Evolutionary conservation across 2,888 invertebrate genomes (phyloP).

Genomic region (Thelaira solivaga): DNA sequence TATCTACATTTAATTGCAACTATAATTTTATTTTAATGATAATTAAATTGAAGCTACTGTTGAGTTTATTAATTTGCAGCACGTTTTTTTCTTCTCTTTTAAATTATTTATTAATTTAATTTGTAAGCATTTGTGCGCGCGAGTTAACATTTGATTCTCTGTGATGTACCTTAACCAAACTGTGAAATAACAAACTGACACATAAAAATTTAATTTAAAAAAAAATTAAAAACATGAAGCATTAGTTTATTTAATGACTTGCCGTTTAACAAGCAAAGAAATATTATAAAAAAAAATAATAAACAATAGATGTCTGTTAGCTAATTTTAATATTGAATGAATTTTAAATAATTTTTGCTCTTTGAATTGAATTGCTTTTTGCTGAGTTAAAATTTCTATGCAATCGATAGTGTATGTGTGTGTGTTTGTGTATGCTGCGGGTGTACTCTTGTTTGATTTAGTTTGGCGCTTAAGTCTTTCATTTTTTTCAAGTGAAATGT

Average conservation of each 20-base stretch:
- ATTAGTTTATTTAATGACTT: too few species aligned
- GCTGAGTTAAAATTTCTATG: too few species aligned
- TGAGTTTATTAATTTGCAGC: slow-evolving; percentile 26
- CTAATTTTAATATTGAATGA: slow-evolving; percentile 12
- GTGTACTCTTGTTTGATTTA: slow-evolving; percentile 37
- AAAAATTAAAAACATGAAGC: neutral
- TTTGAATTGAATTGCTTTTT: neutral
- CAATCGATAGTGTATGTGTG: neutral
- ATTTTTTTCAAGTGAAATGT: slow-evolving; percentile 55
- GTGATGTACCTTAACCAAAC: slow-evolving; percentile 40
- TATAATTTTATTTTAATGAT: neutral
- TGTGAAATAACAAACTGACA: slow-evolving; percentile 3
- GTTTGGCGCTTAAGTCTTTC: slow-evolving; percentile 72
- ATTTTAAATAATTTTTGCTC: neutral
- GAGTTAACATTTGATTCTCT: slow-evolving; percentile 6
- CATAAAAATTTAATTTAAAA: slow-evolving; percentile 8
- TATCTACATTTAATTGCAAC: neutral
- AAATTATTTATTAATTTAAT: slow-evolving; percentile 32
- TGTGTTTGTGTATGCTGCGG: neutral
- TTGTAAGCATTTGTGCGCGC: slow-evolving; percentile 15
- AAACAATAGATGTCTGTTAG: neutral
- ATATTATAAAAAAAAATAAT: neutral
- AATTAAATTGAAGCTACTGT: neutral
- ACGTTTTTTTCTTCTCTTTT: slow-evolving; percentile 30
- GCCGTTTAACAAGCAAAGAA: too few species aligned